Conservation (phyloP, 1,140 invertebrate genomes). For the Drosophila yakuba region DNA sequence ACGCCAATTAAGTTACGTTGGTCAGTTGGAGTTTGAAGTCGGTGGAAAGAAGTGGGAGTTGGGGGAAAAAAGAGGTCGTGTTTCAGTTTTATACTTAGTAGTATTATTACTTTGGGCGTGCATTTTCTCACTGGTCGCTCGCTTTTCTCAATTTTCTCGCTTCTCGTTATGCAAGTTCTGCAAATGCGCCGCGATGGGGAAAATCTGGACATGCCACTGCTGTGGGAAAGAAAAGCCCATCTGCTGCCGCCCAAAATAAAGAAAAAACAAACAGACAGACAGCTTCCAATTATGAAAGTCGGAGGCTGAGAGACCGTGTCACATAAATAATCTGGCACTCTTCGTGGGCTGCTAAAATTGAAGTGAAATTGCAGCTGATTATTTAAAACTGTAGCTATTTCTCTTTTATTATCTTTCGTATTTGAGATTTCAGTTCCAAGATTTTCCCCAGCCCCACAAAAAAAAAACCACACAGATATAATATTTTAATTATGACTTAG, state of each 20-base stretch:
- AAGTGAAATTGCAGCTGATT: slow-evolving; percentile 79
- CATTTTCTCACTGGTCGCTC: slow-evolving; percentile 39
- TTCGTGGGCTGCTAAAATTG: slow-evolving; percentile 65
- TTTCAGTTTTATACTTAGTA: slow-evolving; percentile 38
- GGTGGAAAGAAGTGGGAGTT: no score
- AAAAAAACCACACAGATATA: slow-evolving; percentile 30
- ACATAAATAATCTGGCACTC: slow-evolving; percentile 68
- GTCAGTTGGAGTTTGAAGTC: slow-evolving; percentile 14
- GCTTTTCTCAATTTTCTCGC: neutral
- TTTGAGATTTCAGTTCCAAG: neutral
- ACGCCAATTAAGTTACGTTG: slow-evolving; percentile 76
- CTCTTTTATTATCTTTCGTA: neutral
- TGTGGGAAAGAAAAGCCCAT: slow-evolving; percentile 28
- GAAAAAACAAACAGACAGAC: neutral
- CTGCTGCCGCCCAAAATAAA: neutral
- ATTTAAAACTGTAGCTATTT: slow-evolving; percentile 47
- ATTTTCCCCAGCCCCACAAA: slow-evolving; percentile 12
- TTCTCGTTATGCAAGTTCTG: slow-evolving; percentile 72
- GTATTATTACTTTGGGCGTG: slow-evolving; percentile 48
- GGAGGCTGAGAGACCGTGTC: slow-evolving; percentile 11
- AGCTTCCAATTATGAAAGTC: slow-evolving; percentile 54
- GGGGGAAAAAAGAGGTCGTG: slow-evolving; percentile 3
- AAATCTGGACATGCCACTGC: slow-evolving; percentile 12
- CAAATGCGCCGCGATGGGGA: slow-evolving; percentile 20
- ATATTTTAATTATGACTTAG: slow-evolving; percentile 71